Evolutionary conservation across 2,113 vertebrate genomes (phyloP).

Genomic region (Amphilophus citrinellus): DNA sequence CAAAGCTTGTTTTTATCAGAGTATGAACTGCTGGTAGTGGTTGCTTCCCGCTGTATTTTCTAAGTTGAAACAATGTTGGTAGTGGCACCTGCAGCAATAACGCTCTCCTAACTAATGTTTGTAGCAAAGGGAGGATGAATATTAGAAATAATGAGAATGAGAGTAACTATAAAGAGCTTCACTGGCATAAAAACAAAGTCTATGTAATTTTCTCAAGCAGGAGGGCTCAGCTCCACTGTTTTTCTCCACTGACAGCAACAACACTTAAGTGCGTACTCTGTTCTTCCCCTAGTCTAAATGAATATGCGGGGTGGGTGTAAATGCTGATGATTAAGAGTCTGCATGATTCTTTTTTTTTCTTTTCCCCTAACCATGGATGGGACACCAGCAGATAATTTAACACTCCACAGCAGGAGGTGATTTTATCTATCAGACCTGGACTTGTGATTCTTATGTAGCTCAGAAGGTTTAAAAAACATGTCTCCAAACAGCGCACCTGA

Average conservation of each 20-base stretch:
- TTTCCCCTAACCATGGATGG: slow-evolving; percentile 4
- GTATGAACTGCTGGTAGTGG: neutral
- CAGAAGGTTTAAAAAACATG: neutral
- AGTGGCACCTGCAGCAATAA: neutral
- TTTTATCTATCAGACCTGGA: slow-evolving; percentile 34
- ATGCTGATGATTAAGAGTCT: slow-evolving; percentile 35
- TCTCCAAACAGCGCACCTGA: neutral
- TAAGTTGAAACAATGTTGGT: neutral
- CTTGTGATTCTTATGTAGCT: neutral
- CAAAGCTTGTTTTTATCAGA: neutral
- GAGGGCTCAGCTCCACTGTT: neutral
- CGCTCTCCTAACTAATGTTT: neutral
- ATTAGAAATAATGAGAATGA: neutral
- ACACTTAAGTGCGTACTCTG: neutral
- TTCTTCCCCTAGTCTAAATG: slow-evolving; percentile 3
- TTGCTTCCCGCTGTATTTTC: neutral
- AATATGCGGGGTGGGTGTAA: slow-evolving; percentile 8
- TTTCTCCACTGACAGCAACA: neutral
- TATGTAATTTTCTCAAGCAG: neutral
- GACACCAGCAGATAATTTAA: neutral
- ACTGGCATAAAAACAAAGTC: neutral
- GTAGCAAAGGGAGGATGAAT: neutral
- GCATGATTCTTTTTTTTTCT: neutral
- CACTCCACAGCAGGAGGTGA: slow-evolving; percentile 12
- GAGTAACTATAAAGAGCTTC: neutral